A percentile compares a stretch with the other conserved stretches of the same genome.
Conservation (phyloP, 2,113 vertebrate species). For the Ciconia maguari region DNA sequence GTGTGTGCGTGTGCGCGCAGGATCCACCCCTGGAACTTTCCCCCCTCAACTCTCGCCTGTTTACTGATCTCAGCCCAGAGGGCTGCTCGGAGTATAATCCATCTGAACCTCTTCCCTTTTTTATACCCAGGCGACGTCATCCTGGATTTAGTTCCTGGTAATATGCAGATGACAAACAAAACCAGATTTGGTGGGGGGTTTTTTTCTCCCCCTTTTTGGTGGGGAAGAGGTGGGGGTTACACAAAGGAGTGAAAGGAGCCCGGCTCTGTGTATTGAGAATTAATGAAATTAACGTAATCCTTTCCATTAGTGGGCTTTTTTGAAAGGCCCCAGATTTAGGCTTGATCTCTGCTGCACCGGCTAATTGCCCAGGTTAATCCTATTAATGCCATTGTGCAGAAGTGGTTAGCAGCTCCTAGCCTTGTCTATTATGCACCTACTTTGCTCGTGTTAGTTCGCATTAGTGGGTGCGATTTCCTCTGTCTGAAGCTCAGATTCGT, state of each 20-base stretch:
- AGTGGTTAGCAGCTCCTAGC: constrained; percentile 67
- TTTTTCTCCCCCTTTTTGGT: constrained; percentile 41
- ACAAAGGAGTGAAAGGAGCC: constrained; percentile 70
- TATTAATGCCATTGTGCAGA: constrained; percentile 81
- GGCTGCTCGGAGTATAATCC: constrained; percentile 73
- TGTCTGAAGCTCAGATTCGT: constrained; percentile 40
- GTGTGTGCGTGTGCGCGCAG: constrained; percentile 49
- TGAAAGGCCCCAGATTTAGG: constrained; percentile 53
- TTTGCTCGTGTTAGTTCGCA: constrained; percentile 56
- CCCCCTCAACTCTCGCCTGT: constrained; percentile 63
- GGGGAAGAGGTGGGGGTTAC: constrained; percentile 38
- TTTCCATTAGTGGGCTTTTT: constrained; percentile 74
- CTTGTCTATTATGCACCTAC: constrained; percentile 55
- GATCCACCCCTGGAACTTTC: constrained; percentile 69
- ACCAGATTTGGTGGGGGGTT: constrained; percentile 69
- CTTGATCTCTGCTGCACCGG: constrained; percentile 57
- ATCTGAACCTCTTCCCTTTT: constrained; percentile 79
- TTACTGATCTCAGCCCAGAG: constrained; percentile 65
- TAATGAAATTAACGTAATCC: constrained; percentile 95
- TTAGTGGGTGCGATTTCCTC: constrained; percentile 74
- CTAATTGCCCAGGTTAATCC: constrained; percentile 86
- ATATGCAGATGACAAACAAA: constrained; percentile 83
- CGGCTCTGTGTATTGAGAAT: constrained; percentile 87
- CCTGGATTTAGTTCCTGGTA: constrained; percentile 78
- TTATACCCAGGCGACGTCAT: constrained; percentile 96